Evolutionary conservation across 2,113 vertebrate species (phyloP), one percentile per base, ranked within the genome.

Genomic region (Psittacara wagleri): DNA sequence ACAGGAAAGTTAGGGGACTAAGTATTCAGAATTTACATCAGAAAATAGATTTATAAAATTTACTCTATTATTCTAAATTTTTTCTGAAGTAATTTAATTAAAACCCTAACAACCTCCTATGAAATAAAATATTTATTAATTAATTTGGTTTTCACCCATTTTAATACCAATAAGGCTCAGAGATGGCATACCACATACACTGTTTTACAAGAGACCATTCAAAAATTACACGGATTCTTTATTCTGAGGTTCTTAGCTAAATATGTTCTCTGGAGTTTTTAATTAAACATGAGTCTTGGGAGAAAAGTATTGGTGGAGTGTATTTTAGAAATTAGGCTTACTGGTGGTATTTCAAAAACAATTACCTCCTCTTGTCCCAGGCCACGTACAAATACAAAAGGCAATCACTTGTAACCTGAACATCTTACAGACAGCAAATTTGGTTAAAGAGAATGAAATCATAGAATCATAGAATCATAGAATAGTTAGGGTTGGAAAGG

Each of bases 11-110:
- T 13, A 41, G 6, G 1, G 11, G 4, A 29, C 33, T 3, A 1
- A 28, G 8, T 62, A 48, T 44, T 61, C 11, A 55, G 17, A 15
- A 62, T 88, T 83, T 70, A 44, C 7, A 51, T 23, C 3, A 48
- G n/a, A 62, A 83, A 90, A 64, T 1, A 63, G 8, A 63, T 33
- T 49, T n/a, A n/a, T 11, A 41, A 51, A 25, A 51, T 61, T 64
- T 67, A 9, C 1, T n/a, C 3, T 41, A 6, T 11, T n/a, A 69
- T 35, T 63, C 22, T 25, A 20, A 17, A 0, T 2, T 5, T 76
- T 43, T 77, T 77, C 18, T 74, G 90, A 77, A 78, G 57, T 72
- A 61, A 1, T 83, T 10, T 59, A 52, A 83, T 27, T 63, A 62
- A 90, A 92, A 76, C 11, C 3, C 6, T 51, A 24, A 12, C 6